A percentile compares a stretch with the other conserved stretches of the same genome.
These are phyloP conservation scores for Chrosomus eos DNA, from an alignment of 2,797 vertebrate genomes.

Conservation along the genomic window DNA sequence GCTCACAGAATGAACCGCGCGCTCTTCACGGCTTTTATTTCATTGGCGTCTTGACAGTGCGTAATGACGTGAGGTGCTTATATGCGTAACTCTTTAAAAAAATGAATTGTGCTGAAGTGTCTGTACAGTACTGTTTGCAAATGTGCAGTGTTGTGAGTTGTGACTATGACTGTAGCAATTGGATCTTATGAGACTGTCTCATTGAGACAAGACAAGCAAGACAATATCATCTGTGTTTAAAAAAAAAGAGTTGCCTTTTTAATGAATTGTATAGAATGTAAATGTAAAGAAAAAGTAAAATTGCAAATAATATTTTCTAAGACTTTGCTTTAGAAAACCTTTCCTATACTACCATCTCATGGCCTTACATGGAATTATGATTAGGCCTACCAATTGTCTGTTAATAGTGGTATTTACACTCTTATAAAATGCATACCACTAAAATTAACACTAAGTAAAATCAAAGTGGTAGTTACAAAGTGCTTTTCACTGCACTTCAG, in stretches of 20 bases:
- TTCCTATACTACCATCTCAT: background rate
- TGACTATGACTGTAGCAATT: background rate
- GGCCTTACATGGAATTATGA: background rate
- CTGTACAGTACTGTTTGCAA: background rate
- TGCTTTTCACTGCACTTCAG: background rate
- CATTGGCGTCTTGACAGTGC: slow-evolving; percentile 11
- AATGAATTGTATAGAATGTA: background rate
- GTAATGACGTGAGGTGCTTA: slow-evolving; percentile 1
- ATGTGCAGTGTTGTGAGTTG: background rate
- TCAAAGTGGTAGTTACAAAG: background rate
- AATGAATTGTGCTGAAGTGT: background rate
- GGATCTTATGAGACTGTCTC: no score
- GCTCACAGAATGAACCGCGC: background rate
- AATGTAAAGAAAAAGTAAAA: background rate
- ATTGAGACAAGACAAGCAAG: background rate
- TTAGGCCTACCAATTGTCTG: background rate
- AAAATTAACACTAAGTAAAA: background rate
- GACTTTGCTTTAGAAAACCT: background rate
- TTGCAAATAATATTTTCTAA: background rate
- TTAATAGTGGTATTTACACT: background rate
- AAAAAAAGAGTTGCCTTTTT: background rate
- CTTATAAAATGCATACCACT: background rate
- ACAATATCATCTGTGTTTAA: background rate
- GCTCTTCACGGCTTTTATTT: slow-evolving; percentile 6
- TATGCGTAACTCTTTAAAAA: background rate